A percentile compares a stretch with the other conserved stretches of the same genome.
Evolutionary conservation across 2,113 vertebrate species (phyloP).

Genomic region (Atractosteus spatula): DNA sequence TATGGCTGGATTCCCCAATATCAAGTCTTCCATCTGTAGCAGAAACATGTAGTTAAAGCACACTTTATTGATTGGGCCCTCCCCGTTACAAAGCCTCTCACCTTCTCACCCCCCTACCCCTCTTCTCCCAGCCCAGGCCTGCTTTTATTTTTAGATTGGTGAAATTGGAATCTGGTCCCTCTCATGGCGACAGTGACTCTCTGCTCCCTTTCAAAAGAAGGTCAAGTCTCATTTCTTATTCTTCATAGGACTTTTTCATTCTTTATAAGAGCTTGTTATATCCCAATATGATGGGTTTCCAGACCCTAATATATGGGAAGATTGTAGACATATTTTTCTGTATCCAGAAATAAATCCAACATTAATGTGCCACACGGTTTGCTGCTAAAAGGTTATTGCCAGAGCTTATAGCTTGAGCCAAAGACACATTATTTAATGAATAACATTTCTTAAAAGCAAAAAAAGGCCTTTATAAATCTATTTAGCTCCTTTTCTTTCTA

Average conservation of each 20-base stretch:
- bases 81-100: neutral
- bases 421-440: constrained; percentile 39
- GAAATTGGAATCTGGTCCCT: constrained; percentile 39
- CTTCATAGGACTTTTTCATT: constrained; percentile 39
- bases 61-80: constrained; percentile 21
- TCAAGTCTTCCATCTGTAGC: neutral
- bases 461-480: too few relatives aligned
- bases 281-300: constrained; percentile 53
- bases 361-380: constrained; percentile 32
- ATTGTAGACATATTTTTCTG: constrained; percentile 44
- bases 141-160: constrained; percentile 39
- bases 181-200: constrained; percentile 27
- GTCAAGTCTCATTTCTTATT: constrained; percentile 54
- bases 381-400: constrained; percentile 40
- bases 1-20: constrained; percentile 9
- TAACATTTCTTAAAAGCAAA: constrained; percentile 34
- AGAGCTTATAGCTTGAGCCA: constrained; percentile 36
- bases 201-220: constrained; percentile 37
- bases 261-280: constrained; percentile 50
- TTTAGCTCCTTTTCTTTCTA: neutral
- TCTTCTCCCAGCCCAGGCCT: constrained; percentile 18
- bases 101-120: constrained; percentile 3
- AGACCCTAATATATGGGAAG: constrained; percentile 43
- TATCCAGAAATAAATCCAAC: constrained; percentile 40
- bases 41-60: constrained; percentile 7